Base-by-base conservation (phyloP, 1,140 invertebrate species). In the Drosophila serrata region DNA sequence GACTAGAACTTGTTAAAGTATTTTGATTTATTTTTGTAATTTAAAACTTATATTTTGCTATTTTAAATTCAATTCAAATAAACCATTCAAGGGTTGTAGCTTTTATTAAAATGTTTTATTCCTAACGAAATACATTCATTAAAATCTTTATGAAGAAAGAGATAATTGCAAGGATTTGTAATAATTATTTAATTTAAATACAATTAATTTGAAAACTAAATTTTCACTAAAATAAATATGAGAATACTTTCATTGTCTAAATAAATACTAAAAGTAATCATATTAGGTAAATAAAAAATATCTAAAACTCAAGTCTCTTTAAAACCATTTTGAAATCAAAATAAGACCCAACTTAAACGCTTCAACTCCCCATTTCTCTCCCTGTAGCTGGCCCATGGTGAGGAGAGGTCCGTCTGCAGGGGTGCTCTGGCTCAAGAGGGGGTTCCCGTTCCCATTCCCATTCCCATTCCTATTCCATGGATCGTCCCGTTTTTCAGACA, bases 401-500 rank as follows among this genome's bases (percentile, higher is more conserved):
- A 27, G 12, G 43, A 37, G 27, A 19, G 42, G 22, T 27, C 37
- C n/a, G 48, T 35, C 58, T 33, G 49, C 27, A 24, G 35, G 46
- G 55, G 59, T 43, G 29, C 46, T 5, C 22, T 22, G 11, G 24
- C 17, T 29, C 49, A 19, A 22, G 31, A 22, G 49, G 49, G 51
- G 51, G n/a, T 22, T 13, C 45, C 45, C 43, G 11, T 15, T 22
- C 17, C 17, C 17, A 2, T 42, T 19, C 4, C 37, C 37, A n/a
- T 17, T 22, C 12, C 7, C 2, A 4, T 17, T 9, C 29, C 29
- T n/a, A n/a, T n/a, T n/a, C n/a, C 12, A n/a, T n/a, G 45, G 57
- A 45, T 33, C 48, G 49, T 12, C 7, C 51, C 19, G 51, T 40
- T 53, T 37, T 43, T 9, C 65, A 69, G 62, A 67, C 61, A 56